Evolutionary conservation across 2,113 vertebrate genomes (phyloP).

Genomic region (Dicentrarchus labrax): DNA sequence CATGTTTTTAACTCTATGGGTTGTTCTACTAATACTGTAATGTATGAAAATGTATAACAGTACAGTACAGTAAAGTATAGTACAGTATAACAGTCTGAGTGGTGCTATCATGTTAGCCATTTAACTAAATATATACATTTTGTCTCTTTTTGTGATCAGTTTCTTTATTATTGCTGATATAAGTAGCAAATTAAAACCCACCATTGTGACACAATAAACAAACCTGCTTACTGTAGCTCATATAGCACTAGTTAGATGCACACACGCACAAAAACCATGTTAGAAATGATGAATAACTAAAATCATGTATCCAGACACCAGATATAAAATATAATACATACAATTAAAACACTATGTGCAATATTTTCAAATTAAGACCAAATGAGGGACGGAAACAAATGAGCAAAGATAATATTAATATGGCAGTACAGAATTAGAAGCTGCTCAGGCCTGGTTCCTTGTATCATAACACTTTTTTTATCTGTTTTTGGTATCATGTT

Average conservation of each 20-base stretch:
- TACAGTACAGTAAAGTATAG: not conserved
- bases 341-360: not conserved
- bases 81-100: not conserved
- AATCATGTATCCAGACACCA: not conserved
- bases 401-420: not conserved
- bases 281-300: not conserved
- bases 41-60: constrained; percentile 19
- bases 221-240: not conserved
- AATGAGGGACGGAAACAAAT: not conserved
- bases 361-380: not conserved
- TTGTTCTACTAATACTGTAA: not conserved
- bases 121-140: not conserved
- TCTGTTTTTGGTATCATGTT: constrained; percentile 50
- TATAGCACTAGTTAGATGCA: not conserved
- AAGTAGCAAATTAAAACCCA: constrained; percentile 6
- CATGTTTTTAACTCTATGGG: not conserved
- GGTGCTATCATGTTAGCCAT: constrained; percentile 18
- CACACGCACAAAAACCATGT: not conserved
- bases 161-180: constrained; percentile 14
- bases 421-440: not conserved
- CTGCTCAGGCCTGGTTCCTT: not conserved
- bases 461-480: not conserved
- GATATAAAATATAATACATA: not conserved
- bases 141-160: not conserved
- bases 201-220: not conserved